These are phyloP conservation scores for Delia radicum DNA, from an alignment of 1,140 invertebrate genomes.

Conservation along the genomic window DNA sequence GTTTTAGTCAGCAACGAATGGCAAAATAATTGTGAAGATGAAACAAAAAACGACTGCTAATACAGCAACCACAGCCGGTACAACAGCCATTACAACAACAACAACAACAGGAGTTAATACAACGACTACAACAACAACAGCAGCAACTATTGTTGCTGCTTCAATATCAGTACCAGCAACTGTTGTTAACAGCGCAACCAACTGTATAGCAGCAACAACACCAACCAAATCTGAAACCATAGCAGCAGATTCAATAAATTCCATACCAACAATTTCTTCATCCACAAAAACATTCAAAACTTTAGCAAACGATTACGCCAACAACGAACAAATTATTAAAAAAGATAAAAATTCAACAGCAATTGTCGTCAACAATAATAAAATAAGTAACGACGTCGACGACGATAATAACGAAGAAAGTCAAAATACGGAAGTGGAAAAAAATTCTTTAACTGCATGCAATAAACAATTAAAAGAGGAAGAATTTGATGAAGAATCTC, in stretches of 20 bases:
- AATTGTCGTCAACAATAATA: not conserved
- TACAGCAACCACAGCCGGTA: not conserved
- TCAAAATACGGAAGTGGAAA: not conserved
- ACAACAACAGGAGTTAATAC: not conserved
- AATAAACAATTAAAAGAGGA: not conserved
- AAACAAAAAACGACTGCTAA: conserved; percentile 22
- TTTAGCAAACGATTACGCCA: conserved; percentile 22
- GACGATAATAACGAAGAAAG: not conserved
- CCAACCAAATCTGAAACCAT: conserved; percentile 10
- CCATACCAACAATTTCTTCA: conserved; percentile 6
- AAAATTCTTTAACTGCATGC: not conserved
- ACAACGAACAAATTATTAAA: conserved; percentile 15
- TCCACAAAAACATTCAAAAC: conserved; percentile 6
- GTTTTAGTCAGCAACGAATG: conserved; percentile 33
- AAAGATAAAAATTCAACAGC: conserved; percentile 2
- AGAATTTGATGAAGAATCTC: not conserved
- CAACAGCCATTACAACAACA: too few relatives aligned
- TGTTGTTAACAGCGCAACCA: too few relatives aligned
- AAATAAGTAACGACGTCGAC: not conserved
- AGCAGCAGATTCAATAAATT: conserved; percentile 15
- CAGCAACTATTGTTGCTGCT: not conserved
- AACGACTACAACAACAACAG: conserved; percentile 19
- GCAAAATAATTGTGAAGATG: conserved; percentile 31
- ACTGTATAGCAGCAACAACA: too few relatives aligned
- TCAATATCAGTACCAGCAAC: conserved; percentile 10